Evolutionary conservation across 2,113 vertebrate genomes (phyloP).

Genomic region (Xerus inauris): DNA sequence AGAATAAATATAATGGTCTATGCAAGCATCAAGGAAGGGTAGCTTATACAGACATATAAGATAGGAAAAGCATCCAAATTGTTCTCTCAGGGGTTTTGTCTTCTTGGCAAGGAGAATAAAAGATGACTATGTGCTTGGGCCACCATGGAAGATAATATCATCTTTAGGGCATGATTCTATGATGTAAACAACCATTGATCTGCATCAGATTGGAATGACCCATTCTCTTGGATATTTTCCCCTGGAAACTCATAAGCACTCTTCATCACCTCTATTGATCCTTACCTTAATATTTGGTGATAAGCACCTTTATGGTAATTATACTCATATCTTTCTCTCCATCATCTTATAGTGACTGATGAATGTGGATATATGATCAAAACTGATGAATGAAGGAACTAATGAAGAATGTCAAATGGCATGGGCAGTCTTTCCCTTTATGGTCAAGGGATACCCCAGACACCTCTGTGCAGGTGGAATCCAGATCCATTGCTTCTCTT

Average conservation of each 20-base stretch:
- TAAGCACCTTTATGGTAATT: too few relatives aligned
- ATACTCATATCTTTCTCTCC: neutral
- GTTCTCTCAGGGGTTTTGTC: neutral
- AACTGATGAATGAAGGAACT: neutral
- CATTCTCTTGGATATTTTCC: neutral
- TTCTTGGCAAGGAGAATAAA: neutral
- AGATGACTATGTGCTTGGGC: rapidly evolving
- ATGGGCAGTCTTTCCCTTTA: rapidly evolving
- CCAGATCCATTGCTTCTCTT: neutral
- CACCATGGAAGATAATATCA: neutral
- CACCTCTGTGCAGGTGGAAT: rapidly evolving
- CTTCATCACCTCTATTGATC: neutral
- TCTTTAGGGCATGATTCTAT: neutral
- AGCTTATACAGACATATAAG: neutral
- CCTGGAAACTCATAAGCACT: neutral
- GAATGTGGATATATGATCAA: neutral
- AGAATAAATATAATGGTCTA: neutral
- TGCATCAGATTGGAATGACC: neutral
- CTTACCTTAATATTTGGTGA: neutral
- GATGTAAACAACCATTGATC: rapidly evolving
- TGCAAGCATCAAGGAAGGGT: neutral
- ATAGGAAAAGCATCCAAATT: neutral
- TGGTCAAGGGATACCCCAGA: rapidly evolving
- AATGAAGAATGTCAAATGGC: neutral
- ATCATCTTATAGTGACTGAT: neutral